Evolutionary conservation across 2,797 vertebrate species (phyloP).

Genomic region (Cossypha heuglini): DNA sequence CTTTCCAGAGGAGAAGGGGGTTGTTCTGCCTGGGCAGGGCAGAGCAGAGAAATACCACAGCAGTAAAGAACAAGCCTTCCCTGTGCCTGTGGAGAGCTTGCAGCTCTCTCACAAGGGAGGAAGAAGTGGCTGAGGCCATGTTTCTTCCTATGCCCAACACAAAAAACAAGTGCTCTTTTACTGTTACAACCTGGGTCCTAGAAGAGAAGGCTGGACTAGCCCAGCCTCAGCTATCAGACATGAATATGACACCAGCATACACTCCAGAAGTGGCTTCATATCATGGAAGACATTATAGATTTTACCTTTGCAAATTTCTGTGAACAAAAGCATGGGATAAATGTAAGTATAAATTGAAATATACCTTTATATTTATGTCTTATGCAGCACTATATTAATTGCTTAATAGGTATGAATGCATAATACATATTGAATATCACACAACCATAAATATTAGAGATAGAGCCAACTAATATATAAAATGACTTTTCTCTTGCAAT

Average conservation of each 20-base stretch:
- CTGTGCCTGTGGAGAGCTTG: background rate
- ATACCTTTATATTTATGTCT: background rate
- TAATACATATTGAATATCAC: background rate
- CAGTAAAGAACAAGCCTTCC: background rate
- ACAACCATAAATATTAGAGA: background rate
- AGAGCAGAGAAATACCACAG: fast-evolving
- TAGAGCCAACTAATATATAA: background rate
- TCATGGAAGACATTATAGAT: background rate
- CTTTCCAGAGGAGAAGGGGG: background rate
- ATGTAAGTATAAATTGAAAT: background rate
- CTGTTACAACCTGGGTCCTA: background rate
- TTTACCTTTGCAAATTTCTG: background rate
- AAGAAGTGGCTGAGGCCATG: background rate
- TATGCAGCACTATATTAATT: background rate
- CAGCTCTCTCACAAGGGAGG: background rate
- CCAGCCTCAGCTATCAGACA: background rate
- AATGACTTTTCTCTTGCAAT: background rate
- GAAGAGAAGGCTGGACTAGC: background rate
- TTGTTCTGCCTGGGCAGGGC: background rate
- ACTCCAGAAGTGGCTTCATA: background rate
- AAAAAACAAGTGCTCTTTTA: background rate
- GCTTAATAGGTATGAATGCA: background rate
- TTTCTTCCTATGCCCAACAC: background rate
- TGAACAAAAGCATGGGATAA: background rate
- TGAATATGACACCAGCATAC: background rate